These are phyloP conservation scores for Calypte anna DNA, from an alignment of 2,113 vertebrate genomes.

Conservation along the genomic window DNA sequence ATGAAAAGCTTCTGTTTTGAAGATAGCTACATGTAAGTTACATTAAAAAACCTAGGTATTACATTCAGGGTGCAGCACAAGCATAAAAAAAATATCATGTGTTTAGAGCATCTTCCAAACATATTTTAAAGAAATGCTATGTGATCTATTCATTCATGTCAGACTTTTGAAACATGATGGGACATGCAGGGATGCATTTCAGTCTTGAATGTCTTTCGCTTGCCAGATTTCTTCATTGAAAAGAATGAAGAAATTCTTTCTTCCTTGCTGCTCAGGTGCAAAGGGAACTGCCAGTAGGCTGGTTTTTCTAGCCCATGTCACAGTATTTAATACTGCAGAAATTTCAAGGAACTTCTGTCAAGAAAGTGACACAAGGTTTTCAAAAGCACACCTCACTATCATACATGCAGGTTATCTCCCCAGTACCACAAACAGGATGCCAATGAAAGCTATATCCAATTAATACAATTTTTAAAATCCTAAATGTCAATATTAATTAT, in stretches of 20 bases:
- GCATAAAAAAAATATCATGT: background rate
- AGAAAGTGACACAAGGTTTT: background rate
- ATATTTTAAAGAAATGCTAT: background rate
- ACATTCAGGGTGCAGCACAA: background rate
- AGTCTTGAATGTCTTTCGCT: too few species aligned
- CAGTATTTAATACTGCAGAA: background rate
- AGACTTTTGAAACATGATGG: background rate
- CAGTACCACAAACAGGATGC: background rate
- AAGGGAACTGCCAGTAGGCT: background rate
- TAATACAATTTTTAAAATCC: background rate
- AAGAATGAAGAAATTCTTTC: too few species aligned
- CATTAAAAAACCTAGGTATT: background rate
- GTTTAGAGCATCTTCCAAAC: background rate
- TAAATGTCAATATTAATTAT: background rate
- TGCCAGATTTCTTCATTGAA: too few species aligned
- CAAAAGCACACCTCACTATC: background rate
- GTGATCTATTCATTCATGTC: background rate
- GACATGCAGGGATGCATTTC: background rate
- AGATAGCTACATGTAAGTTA: background rate
- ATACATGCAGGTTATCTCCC: background rate
- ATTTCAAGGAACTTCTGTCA: background rate
- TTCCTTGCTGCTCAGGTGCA: background rate
- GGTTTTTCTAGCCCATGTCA: background rate
- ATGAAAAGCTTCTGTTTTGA: background rate
- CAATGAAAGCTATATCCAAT: background rate